phyloP scores from a whole-genome alignment of 2,797 vertebrate species.

The Paguma larvata region DNA sequence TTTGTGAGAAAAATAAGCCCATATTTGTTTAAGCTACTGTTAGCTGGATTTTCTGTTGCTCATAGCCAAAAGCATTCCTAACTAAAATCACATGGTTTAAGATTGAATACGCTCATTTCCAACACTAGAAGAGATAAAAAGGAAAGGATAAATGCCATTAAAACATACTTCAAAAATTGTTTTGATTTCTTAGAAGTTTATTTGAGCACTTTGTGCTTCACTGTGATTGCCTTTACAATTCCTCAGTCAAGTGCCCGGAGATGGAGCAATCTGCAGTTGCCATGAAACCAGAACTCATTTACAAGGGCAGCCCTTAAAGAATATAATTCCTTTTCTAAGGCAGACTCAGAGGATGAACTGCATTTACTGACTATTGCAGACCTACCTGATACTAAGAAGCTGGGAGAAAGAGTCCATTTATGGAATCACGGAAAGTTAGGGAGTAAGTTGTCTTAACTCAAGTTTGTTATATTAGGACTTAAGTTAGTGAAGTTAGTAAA shows the following conservation, averaged over 20 bases:
- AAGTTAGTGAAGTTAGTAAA: not conserved
- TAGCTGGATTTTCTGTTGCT: not conserved
- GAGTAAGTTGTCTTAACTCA: not conserved
- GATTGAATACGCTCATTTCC: slow-evolving; percentile 39
- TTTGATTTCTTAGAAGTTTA: slow-evolving; percentile 45
- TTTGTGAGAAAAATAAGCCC: not conserved
- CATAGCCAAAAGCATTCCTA: not conserved
- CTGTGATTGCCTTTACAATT: not conserved
- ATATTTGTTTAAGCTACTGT: not conserved
- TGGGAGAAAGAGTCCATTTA: not conserved
- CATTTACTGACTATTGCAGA: not conserved
- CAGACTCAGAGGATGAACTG: not conserved
- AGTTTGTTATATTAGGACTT: not conserved
- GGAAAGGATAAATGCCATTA: not conserved
- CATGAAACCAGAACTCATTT: slow-evolving; percentile 30
- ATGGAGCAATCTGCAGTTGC: not conserved
- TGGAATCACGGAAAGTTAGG: not conserved
- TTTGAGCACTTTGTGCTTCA: not conserved
- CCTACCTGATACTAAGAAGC: not conserved
- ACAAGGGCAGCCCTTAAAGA: not conserved
- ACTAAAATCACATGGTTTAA: not conserved
- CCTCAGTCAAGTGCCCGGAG: not conserved
- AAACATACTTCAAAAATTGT: not conserved
- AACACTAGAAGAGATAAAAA: slow-evolving; percentile 31
- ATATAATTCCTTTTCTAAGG: not conserved